Base-by-base conservation (phyloP, 2,888 invertebrate species). In the Spodoptera picta region DNA sequence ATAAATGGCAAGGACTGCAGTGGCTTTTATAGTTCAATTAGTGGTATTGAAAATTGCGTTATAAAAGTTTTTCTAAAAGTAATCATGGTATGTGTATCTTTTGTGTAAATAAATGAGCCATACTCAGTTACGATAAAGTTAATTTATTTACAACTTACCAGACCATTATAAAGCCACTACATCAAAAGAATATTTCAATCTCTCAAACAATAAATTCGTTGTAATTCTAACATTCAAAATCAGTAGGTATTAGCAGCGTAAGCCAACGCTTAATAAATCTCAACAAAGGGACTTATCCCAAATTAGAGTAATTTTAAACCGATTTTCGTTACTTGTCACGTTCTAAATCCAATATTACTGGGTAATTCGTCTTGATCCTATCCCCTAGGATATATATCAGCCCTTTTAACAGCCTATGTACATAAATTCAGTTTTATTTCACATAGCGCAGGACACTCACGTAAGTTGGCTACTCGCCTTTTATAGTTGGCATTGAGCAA, bases 301-400 rank as follows among this genome's bases (percentile, higher is more conserved):
- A 72, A 65, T 78, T 59, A 68, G 42, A 53, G 60, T 68, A 59
- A 72, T 75, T 78, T 63, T 61, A 64, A 77, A 69, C 64, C 63
- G 58, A 56, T 59, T 70, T 59, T 47, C 45, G 49, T 52, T 48
- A 52, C 60, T 65, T 68, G 59, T 74, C 74, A 74, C 74, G 65
- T 69, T 60, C 61, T 42, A 67, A 66, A 71, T 66, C 77, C 68
- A 69, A 79, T 74, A 77, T 68, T 77, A 74, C 68, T 63, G 65
- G 66, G 71, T 74, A 74, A 79, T 77, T 65, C 80, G 55, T 77
- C 77, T 77, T 71, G 63, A 79, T 77, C 71, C 66, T 42, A 61
- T 55, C 56, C 36, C 48, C 56, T 3, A 48, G 54, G 71, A 67
- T 63, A 68, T 73, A 66, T 65, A 70, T 73, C 75, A 69, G 72